A percentile compares a stretch with the other conserved stretches of the same genome.
These are phyloP conservation scores for Saturnia japonica DNA, from an alignment of 2,888 invertebrate genomes.

Conservation along the genomic window DNA sequence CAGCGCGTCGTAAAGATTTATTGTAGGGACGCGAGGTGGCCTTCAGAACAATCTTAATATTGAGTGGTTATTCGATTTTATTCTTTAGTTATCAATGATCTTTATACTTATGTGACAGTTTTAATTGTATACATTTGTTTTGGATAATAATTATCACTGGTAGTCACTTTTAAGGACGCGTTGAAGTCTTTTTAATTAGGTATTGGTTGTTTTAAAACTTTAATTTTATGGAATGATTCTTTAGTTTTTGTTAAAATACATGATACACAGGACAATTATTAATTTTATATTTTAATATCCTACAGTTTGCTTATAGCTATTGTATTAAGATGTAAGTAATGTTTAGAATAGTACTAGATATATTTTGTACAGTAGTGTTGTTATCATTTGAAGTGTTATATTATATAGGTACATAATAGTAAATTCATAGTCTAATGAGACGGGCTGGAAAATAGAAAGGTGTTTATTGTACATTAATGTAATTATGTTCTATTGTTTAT, in stretches of 20 bases:
- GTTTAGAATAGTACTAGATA: background rate
- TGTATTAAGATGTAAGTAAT: background rate
- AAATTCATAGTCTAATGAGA: too few relatives aligned
- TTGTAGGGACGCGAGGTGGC: constrained; percentile 57
- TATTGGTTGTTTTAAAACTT: background rate
- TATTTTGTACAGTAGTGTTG: background rate
- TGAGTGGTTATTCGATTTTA: constrained; percentile 35
- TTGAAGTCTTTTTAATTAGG: background rate
- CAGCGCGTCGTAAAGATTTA: constrained; percentile 65
- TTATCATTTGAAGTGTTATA: too few relatives aligned
- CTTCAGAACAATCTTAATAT: constrained; percentile 38
- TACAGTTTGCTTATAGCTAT: background rate
- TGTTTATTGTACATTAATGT: background rate
- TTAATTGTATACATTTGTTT: constrained; percentile 1
- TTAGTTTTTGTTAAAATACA: background rate
- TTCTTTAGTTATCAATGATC: constrained; percentile 22
- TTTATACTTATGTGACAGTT: background rate
- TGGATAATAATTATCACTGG: background rate
- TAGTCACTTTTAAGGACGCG: background rate
- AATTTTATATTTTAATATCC: background rate
- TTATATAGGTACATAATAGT: too few relatives aligned
- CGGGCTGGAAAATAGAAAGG: background rate
- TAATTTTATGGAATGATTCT: background rate
- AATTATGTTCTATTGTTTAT: background rate
- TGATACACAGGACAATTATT: background rate